Evolutionary conservation across 2,888 invertebrate genomes (phyloP), one percentile per base, ranked within the genome.

Genomic region (Caenorhabditis drosophilae): DNA sequence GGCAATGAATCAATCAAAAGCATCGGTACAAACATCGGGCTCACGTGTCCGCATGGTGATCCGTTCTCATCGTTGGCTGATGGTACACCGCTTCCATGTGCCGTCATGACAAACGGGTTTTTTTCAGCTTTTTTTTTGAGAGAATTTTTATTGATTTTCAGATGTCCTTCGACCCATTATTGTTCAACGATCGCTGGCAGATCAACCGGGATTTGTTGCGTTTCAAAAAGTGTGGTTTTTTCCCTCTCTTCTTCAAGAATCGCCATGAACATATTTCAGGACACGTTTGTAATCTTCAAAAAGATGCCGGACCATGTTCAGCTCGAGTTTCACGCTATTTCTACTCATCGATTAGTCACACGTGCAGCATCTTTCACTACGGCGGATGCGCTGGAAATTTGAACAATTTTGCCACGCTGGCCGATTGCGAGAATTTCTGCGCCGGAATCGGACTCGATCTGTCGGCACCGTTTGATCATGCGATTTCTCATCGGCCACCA

Each of bases 381-480:
- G 73, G 76, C 12, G 80, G 80, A n/a, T 80, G 80, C 47, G 64
- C 69, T 2, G 80, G 80, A 38, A 80, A 80, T 44, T 49, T 74
- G 50, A 80, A 80, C 57, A 80, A 81, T 56, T 80, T 80, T 52
- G 71, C 66, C 15, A 71, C 71, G 2, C 38, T 52, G 15, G 67
- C 55, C 16, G 79, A 76, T 44, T 80, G 80, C 57, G 58, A 73
- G 16, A 59, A 64, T 20, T 78, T 71, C 54, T 73, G 75, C 55
- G 63, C 62, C 25, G 62, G 78, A 23, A 63, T 71, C 4, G 75
- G 77, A 18, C 52, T 70, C 4, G 75, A 77, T 44, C 42, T 72
- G 4, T 59, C 67, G 12, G 53, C 53, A 16, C 67, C 73, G 7
- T 55, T 67, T 55, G 70, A 70, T 47, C 64, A 72, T 38, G 71